These are phyloP conservation scores for Perizoma affinitatum DNA, from an alignment of 2,888 invertebrate genomes.

Conservation along the genomic window DNA sequence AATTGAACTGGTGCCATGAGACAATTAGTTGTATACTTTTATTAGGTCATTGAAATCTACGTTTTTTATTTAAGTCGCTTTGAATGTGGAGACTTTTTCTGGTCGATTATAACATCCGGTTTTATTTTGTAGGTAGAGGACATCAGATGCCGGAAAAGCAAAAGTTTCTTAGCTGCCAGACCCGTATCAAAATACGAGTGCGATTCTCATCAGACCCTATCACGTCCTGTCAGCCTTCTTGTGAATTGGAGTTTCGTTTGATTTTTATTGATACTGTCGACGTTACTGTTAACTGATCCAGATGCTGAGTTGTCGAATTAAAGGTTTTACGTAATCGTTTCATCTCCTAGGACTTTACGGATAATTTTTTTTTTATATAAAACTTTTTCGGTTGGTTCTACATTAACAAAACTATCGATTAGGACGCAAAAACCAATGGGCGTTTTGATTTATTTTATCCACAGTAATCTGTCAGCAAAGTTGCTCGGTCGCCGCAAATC, in stretches of 20 bases:
- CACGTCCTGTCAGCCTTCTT: constrained; percentile 47
- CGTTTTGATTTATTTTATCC: constrained; percentile 51
- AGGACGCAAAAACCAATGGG: constrained; percentile 42
- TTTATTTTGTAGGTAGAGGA: constrained; percentile 23
- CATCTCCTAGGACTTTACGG: too few species aligned
- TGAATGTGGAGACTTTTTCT: constrained; percentile 25
- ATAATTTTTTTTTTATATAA: background rate
- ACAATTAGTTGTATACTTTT: constrained; percentile 56
- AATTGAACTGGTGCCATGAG: constrained; percentile 57
- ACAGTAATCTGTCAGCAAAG: constrained; percentile 58
- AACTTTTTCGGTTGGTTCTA: background rate
- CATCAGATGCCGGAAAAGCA: constrained; percentile 32
- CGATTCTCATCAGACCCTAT: constrained; percentile 48
- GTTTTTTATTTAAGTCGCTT: constrained; percentile 41
- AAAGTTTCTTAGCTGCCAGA: constrained; percentile 54
- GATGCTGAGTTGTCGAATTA: constrained; percentile 1
- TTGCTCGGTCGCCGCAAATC: constrained; percentile 56
- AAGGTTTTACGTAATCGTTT: too few species aligned
- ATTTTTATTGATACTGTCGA: constrained; percentile 42
- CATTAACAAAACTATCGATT: constrained; percentile 30
- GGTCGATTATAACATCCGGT: constrained; percentile 21
- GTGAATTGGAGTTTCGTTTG: constrained; percentile 43
- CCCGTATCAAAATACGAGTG: constrained; percentile 55
- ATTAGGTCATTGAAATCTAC: constrained; percentile 36
- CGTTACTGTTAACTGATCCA: constrained; percentile 15